A percentile compares a stretch with the other conserved stretches of the same genome.
Evolutionary conservation across 2,888 invertebrate genomes (phyloP).

Genomic region (Caenorhabditis sinica): DNA sequence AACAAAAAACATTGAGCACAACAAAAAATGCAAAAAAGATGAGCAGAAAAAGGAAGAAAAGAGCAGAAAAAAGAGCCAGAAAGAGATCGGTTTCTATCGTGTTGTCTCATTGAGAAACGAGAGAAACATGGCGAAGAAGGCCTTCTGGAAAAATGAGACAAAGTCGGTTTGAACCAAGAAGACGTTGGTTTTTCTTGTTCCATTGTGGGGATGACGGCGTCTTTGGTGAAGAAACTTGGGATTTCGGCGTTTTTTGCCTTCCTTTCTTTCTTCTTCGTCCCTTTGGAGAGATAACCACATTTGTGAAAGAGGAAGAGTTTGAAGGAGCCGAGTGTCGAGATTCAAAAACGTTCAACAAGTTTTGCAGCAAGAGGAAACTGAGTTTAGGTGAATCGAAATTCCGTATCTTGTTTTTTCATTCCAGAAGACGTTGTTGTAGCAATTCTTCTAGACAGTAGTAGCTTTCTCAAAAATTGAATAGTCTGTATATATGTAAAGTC

Average conservation of each 20-base stretch:
- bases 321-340: neutral
- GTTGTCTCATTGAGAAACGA: conserved; percentile 43
- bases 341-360: conserved; percentile 4
- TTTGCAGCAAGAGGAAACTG: neutral
- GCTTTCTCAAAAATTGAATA: too few species aligned
- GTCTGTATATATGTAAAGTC: too few species aligned
- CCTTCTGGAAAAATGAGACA: conserved; percentile 65
- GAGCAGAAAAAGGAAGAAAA: conserved; percentile 52
- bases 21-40: conserved; percentile 50
- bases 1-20: conserved; percentile 50
- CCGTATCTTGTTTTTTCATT: too few species aligned
- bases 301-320: conserved; percentile 12
- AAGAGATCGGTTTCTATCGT: conserved; percentile 49
- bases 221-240: conserved; percentile 37
- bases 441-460: too few species aligned
- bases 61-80: conserved; percentile 31
- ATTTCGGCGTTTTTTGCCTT: conserved; percentile 18
- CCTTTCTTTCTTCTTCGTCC: conserved; percentile 15
- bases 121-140: conserved; percentile 54
- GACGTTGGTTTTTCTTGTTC: conserved; percentile 61
- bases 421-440: too few species aligned
- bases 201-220: conserved; percentile 3
- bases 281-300: conserved; percentile 41
- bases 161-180: conserved; percentile 47
- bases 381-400: too few species aligned